Evolutionary conservation across 2,888 invertebrate genomes (phyloP).

Genomic region (Sussaba pulchella): DNA sequence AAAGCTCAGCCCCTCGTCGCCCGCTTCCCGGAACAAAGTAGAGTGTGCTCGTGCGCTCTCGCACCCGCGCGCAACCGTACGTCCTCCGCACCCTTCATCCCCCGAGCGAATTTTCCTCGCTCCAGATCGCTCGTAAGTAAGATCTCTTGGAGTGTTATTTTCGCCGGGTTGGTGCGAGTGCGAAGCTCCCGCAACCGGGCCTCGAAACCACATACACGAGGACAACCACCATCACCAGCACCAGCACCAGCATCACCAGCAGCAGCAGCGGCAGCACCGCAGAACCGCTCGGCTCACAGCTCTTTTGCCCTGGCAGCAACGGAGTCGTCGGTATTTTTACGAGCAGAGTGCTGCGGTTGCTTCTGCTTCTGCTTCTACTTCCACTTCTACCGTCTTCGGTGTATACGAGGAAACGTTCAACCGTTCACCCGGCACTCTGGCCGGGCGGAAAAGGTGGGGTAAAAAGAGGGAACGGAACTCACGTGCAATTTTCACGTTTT

Average conservation of each 20-base stretch:
- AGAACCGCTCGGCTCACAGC: constrained; percentile 40
- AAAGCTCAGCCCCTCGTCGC: constrained; percentile 32
- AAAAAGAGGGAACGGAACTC: constrained; percentile 33
- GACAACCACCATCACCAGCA: constrained; percentile 54
- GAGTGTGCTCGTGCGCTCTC: constrained; percentile 32
- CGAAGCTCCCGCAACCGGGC: constrained; percentile 14
- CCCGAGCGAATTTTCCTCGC: constrained; percentile 67
- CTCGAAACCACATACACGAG: constrained; percentile 13
- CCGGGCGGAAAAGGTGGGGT: constrained; percentile 11
- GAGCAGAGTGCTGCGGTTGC: constrained; percentile 61
- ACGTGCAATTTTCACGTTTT: constrained; percentile 58
- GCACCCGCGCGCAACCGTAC: constrained; percentile 44
- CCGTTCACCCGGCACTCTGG: constrained; percentile 45
- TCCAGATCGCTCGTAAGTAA: constrained; percentile 73
- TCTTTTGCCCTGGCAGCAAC: constrained; percentile 51
- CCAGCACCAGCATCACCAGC: too few species aligned
- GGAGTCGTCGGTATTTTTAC: constrained; percentile 66
- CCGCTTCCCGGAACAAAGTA: constrained; percentile 29
- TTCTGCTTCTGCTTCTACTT: constrained; percentile 31
- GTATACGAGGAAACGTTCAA: constrained; percentile 24
- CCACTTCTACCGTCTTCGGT: neutral
- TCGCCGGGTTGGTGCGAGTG: constrained; percentile 64
- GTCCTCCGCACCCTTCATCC: neutral
- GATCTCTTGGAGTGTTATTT: constrained; percentile 79
- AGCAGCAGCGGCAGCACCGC: constrained; percentile 39